A percentile compares a stretch with the other conserved stretches of the same genome.
Evolutionary conservation across 2,113 vertebrate genomes (phyloP).

Genomic region (Serilophus lunatus): DNA sequence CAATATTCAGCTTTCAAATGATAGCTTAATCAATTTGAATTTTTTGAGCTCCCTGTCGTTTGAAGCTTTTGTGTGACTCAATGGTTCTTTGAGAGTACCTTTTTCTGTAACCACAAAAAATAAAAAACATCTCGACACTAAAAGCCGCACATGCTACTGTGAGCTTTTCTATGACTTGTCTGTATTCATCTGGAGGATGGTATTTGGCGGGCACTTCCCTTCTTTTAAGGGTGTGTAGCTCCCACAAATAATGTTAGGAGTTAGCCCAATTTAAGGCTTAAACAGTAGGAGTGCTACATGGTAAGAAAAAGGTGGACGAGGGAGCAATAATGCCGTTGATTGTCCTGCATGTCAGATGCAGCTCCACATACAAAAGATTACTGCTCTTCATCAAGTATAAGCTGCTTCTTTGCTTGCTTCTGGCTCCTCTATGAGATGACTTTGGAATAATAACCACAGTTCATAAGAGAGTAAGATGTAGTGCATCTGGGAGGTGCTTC

Average conservation of each 20-base stretch:
- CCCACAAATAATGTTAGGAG: neutral
- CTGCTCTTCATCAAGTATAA: neutral
- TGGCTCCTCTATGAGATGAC: neutral
- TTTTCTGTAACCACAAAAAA: neutral
- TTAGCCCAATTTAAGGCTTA: neutral
- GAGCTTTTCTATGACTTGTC: neutral
- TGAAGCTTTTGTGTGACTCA: neutral
- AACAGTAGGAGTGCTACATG: neutral
- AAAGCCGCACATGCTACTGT: neutral
- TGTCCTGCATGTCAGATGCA: neutral
- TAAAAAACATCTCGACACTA: neutral
- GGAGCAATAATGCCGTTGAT: neutral
- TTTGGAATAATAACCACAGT: neutral
- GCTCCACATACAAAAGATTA: neutral
- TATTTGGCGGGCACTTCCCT: neutral
- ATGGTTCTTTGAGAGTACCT: neutral
- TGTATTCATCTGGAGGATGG: neutral
- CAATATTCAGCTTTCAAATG: neutral
- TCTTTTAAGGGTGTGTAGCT: neutral
- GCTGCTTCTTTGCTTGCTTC: neutral
- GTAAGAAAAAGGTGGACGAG: neutral
- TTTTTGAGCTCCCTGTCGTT: neutral
- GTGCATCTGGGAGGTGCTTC: neutral
- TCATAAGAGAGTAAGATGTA: neutral
- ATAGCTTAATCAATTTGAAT: neutral